Conservation (phyloP, 1,140 invertebrate genomes). For the Macrobrachium rosenbergii region DNA sequence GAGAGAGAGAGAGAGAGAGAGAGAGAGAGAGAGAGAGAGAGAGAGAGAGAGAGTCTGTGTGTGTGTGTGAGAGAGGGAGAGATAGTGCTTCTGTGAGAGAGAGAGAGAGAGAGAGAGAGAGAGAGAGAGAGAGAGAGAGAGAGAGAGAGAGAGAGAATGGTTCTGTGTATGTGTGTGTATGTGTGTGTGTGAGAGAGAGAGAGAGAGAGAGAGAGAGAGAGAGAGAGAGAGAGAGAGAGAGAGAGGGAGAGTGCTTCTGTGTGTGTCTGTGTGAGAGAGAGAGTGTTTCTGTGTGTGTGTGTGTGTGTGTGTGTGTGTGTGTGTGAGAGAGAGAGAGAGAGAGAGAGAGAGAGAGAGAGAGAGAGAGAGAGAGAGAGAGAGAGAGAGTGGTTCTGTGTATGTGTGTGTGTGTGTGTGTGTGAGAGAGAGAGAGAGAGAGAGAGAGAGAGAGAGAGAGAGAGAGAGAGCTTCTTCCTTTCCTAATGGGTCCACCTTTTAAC, state of each 20-base stretch:
- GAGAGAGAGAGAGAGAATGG: not conserved
- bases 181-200: not conserved
- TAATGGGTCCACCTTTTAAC: no score
- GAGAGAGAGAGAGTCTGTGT: not conserved
- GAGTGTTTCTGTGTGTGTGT: not conserved
- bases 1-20: not conserved
- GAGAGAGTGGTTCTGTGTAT: not conserved
- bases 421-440: not conserved
- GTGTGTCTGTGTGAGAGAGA: not conserved
- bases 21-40: not conserved
- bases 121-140: constrained; percentile 19
- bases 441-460: constrained; percentile 12
- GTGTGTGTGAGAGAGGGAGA: constrained; percentile 5
- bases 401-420: not conserved
- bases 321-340: not conserved
- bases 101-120: not conserved
- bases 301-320: not conserved
- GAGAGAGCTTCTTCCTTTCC: constrained; percentile 4
- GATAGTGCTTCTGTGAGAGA: not conserved
- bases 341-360: not conserved
- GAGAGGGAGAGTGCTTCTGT: not conserved
- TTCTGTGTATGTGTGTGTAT: not conserved
- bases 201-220: not conserved
- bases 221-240: not conserved
- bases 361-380: not conserved